Base-by-base conservation (phyloP, 2,113 vertebrate species). In the Drymodes brunneopygia region DNA sequence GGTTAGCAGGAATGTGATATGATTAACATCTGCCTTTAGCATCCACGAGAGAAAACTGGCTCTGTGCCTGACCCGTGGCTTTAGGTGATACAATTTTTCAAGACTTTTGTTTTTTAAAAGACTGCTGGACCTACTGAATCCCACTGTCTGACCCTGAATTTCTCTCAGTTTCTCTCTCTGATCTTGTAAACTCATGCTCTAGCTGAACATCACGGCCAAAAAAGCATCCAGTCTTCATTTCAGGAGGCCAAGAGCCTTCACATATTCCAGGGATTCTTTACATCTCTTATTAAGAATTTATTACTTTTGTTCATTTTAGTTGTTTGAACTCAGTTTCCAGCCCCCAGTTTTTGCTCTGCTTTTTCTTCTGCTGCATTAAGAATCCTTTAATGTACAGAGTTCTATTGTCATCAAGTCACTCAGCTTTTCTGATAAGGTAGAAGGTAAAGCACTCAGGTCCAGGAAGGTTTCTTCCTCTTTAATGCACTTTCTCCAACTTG, bases 1-100 rank as follows among this genome's bases (percentile, higher is more conserved):
- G 69, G 87, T 93, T 95, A 94, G 75, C 72, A 83, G 56, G 75
- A 90, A 94, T 88, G 71, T 81, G 90, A 40, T 90, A 94, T 70
- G 87, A 94, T 86, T 88, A 93, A 90, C 82, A 92, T 80, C 81
- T 90, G 95, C 44, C 88, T 90, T 94, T 64, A 90, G 50, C 65
- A 82, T 90, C 66, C 79, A 82, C 0, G 0, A 90, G 81, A 93
- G 64, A 47, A 88, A 89, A 25, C 71, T 71, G 90, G 84, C 88
- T 70, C 66, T 54, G 23, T 1, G 77, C 86, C 86, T 60, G n/a
- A 78, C 18, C 23, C 51, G 36, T 19, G n/a, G n/a, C 56, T 92
- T 88, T 83, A 93, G 83, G 72, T 90, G 65, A 88, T 56, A 77
- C 4, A 57, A 44, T 74, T 94, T 88, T 80, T 86, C 45, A 92